phyloP scores from a whole-genome alignment of 2,888 invertebrate genomes.

The Tricholauxania praeusta region DNA sequence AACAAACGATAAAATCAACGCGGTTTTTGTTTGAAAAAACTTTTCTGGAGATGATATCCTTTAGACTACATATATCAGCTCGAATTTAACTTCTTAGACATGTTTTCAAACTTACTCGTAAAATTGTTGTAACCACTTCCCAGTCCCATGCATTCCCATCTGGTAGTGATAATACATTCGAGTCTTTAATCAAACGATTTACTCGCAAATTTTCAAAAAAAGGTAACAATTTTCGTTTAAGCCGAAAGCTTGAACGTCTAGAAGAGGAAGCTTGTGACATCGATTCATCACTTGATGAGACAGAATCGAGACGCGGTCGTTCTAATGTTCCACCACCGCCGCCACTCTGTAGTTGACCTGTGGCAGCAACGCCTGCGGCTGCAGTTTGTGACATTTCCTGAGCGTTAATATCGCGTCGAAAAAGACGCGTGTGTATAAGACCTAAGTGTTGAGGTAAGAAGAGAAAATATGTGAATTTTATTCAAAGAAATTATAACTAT shows the following conservation, averaged over 20 bases:
- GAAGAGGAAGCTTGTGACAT: slow-evolving; percentile 60
- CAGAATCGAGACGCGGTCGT: slow-evolving; percentile 68
- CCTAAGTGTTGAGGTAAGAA: slow-evolving; percentile 48
- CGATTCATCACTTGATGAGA: slow-evolving; percentile 68
- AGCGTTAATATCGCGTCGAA: slow-evolving; percentile 65
- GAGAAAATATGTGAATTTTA: neutral
- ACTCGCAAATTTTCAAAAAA: slow-evolving; percentile 72
- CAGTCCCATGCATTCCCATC: slow-evolving; percentile 92
- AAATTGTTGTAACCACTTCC: slow-evolving; percentile 86
- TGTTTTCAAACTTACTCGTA: slow-evolving; percentile 73
- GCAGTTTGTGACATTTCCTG: slow-evolving; percentile 53
- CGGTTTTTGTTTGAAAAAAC: too few species aligned
- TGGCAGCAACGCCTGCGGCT: slow-evolving; percentile 30
- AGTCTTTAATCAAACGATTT: slow-evolving; percentile 81
- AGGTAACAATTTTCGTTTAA: slow-evolving; percentile 68
- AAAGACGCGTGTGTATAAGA: slow-evolving; percentile 65
- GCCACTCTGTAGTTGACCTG: neutral
- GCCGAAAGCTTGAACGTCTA: slow-evolving; percentile 63
- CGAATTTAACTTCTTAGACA: too few species aligned
- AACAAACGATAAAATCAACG: too few species aligned
- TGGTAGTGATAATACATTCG: slow-evolving; percentile 82
- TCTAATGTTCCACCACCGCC: slow-evolving; percentile 52
- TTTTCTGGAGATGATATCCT: too few species aligned
- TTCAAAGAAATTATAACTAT: neutral
- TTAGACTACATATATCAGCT: too few species aligned